Percentiles rank a stretch among this genome's conserved stretches.
phyloP scores from a whole-genome alignment of 1,140 invertebrate species.

The Condylostylus longicornis region DNA sequence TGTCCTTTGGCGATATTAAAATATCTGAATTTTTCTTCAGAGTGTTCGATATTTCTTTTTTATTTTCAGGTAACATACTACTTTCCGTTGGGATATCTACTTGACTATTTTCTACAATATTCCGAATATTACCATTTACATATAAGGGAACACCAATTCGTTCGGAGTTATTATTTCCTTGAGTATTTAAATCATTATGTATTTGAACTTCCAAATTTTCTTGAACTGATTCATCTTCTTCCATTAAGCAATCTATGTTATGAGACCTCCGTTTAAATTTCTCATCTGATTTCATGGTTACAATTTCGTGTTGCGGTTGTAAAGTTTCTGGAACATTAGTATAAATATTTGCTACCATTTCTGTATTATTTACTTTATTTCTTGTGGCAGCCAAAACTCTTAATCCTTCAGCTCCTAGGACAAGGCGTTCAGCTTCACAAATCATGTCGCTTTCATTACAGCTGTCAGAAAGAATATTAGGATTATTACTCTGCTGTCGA shows the following conservation, averaged over 20 bases:
- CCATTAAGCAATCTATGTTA: slow-evolving; percentile 26
- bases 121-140: slow-evolving; percentile 18
- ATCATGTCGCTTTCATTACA: slow-evolving; percentile 34
- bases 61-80: no score
- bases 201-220: slow-evolving; percentile 37
- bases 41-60: no score
- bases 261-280: slow-evolving; percentile 30
- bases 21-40: no score
- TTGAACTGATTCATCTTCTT: slow-evolving; percentile 19
- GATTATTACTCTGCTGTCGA: slow-evolving; percentile 32
- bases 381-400: slow-evolving; percentile 15
- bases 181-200: slow-evolving; percentile 15
- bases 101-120: slow-evolving; percentile 12
- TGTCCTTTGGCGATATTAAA: no score
- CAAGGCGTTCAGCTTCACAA: slow-evolving; percentile 23
- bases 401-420: slow-evolving; percentile 27
- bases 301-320: slow-evolving; percentile 42
- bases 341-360: slow-evolving; percentile 54
- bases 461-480: slow-evolving; percentile 45
- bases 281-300: slow-evolving; percentile 32
- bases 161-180: slow-evolving; percentile 11
- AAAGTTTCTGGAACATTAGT: slow-evolving; percentile 54
- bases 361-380: slow-evolving; percentile 17
- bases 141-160: slow-evolving; percentile 20
- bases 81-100: no score